Conservation (phyloP, 2,113 vertebrate genomes). For the Aldabrachelys gigantea region DNA sequence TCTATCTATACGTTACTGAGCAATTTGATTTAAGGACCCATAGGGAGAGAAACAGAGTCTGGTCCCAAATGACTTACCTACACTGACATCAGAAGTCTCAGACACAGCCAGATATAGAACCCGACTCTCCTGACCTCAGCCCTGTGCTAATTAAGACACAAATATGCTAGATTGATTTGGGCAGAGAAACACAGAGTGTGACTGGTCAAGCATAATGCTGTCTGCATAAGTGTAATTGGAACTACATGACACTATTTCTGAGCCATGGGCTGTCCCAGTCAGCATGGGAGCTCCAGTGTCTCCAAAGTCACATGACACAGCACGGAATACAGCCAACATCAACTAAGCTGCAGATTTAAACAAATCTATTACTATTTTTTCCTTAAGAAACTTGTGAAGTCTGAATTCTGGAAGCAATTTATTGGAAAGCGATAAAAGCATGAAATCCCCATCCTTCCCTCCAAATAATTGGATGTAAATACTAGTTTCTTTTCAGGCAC, state of each 20-base stretch:
- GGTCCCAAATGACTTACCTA: not conserved
- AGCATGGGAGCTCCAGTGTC: not conserved
- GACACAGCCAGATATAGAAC: conserved; percentile 1
- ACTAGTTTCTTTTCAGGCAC: conserved; percentile 61
- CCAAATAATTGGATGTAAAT: conserved; percentile 70
- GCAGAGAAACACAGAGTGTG: not conserved
- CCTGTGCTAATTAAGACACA: conserved; percentile 23
- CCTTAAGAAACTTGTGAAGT: conserved; percentile 51
- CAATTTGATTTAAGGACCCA: fast-evolving
- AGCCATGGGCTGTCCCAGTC: not conserved
- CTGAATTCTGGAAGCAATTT: conserved; percentile 67
- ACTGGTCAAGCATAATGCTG: not conserved
- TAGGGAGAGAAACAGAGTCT: not conserved
- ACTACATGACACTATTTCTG: not conserved
- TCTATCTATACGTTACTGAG: not conserved
- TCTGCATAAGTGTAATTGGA: not conserved
- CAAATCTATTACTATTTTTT: not conserved
- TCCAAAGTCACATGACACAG: not conserved
- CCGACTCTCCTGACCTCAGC: not conserved
- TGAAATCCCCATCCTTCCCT: conserved; percentile 49
- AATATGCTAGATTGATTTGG: conserved; percentile 9
- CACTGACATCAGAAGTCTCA: not conserved
- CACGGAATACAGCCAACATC: conserved; percentile 11
- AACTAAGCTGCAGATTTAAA: conserved; percentile 45
- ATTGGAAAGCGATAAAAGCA: conserved; percentile 57